Evolutionary conservation across 2,888 invertebrate genomes (phyloP).

Genomic region (Dicranocentrus wangi): DNA sequence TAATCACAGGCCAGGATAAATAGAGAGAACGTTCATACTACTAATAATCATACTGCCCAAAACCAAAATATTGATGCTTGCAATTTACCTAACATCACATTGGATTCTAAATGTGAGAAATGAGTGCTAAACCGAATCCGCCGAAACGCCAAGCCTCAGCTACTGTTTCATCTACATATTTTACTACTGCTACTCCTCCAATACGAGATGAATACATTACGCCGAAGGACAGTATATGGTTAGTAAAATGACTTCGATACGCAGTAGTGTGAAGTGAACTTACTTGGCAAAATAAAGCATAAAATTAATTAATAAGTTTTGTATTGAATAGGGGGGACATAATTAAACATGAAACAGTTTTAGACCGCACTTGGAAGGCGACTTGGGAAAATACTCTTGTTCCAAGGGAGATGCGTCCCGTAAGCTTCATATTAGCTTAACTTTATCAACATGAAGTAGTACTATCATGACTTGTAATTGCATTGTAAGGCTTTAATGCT

Average conservation of each 20-base stretch:
- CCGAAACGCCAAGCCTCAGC: conserved; percentile 3
- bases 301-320: not conserved
- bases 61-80: no score
- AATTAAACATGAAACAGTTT: conserved; percentile 64
- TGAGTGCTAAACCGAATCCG: not conserved
- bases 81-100: no score
- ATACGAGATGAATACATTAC: conserved; percentile 25
- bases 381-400: conserved; percentile 64
- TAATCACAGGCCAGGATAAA: no score
- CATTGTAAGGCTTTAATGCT: not conserved
- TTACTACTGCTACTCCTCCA: not conserved
- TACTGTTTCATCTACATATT: conserved; percentile 10
- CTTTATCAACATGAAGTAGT: no score
- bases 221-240: conserved; percentile 48
- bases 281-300: not conserved
- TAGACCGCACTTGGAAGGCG: conserved; percentile 59
- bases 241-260: not conserved
- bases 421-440: no score
- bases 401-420: conserved; percentile 34
- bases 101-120: no score
- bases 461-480: no score
- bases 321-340: conserved; percentile 66
- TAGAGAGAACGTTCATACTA: no score
- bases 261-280: not conserved
- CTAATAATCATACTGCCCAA: no score